These are phyloP conservation scores for Cantharis nigra DNA, from an alignment of 2,888 invertebrate genomes.

Conservation along the genomic window DNA sequence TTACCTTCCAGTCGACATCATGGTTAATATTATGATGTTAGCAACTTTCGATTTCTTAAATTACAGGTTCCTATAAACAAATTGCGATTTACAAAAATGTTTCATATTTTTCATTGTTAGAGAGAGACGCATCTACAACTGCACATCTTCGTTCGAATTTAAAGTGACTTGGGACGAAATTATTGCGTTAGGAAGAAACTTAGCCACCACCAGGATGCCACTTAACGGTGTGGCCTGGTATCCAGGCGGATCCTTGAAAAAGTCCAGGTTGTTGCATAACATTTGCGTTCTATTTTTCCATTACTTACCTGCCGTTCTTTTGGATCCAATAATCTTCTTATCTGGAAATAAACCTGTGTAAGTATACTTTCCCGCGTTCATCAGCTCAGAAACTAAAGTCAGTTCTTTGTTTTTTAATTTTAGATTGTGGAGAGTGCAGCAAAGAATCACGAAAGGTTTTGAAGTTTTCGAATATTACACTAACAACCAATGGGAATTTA, in stretches of 20 bases:
- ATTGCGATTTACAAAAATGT: neutral
- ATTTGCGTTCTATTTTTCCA: slow-evolving; percentile 87
- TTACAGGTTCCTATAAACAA: slow-evolving; percentile 55
- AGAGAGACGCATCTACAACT: slow-evolving; percentile 67
- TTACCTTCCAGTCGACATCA: slow-evolving; percentile 79
- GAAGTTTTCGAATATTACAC: slow-evolving; percentile 92
- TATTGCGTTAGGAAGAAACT: slow-evolving; percentile 77
- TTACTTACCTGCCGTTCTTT: slow-evolving; percentile 84
- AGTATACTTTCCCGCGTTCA: slow-evolving; percentile 57
- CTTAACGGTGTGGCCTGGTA: slow-evolving; percentile 84
- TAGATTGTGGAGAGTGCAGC: slow-evolving; percentile 82
- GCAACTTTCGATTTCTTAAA: slow-evolving; percentile 59
- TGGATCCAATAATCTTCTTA: slow-evolving; percentile 78
- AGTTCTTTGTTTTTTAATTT: neutral
- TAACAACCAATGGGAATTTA: slow-evolving; percentile 89
- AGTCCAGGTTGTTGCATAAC: slow-evolving; percentile 75
- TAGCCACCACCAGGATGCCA: slow-evolving; percentile 78
- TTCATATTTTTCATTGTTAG: slow-evolving; percentile 45
- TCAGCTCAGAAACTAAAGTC: too few relatives aligned
- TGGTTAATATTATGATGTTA: slow-evolving; percentile 68
- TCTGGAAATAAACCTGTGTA: slow-evolving; percentile 88
- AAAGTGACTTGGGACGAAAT: slow-evolving; percentile 89
- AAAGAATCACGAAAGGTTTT: slow-evolving; percentile 82
- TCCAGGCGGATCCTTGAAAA: slow-evolving; percentile 88
- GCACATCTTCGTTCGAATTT: slow-evolving; percentile 80